A percentile compares a stretch with the other conserved stretches of the same genome.
phyloP scores from a whole-genome alignment of 1,140 invertebrate species.

The Drosophila parabipectinata region DNA sequence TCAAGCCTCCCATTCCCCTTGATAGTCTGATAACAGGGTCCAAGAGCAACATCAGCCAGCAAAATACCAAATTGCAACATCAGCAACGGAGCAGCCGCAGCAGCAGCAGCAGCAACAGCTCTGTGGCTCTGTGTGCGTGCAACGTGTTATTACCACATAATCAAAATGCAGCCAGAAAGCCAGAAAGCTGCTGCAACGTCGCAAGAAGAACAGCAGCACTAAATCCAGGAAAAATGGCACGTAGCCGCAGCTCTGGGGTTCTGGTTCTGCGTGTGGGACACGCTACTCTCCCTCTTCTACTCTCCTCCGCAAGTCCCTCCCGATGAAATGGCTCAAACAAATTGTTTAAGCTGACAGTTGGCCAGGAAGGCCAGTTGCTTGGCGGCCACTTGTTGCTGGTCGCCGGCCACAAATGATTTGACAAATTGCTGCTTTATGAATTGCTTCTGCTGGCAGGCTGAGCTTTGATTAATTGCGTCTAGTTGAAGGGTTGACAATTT shows the following conservation, averaged over 20 bases:
- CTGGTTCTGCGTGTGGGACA: slow-evolving; percentile 55
- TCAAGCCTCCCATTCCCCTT: neutral
- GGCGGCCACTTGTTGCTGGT: slow-evolving; percentile 37
- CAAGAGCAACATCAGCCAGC: slow-evolving; percentile 30
- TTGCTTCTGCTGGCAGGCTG: slow-evolving; percentile 37
- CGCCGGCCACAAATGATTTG: slow-evolving; percentile 63
- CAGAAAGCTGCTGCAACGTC: slow-evolving; percentile 26
- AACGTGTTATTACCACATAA: slow-evolving; percentile 80
- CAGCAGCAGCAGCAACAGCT: slow-evolving; percentile 21
- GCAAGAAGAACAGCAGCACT: slow-evolving; percentile 9
- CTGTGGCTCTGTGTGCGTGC: slow-evolving; percentile 66
- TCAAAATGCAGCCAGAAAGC: slow-evolving; percentile 70
- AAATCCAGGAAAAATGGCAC: slow-evolving; percentile 51
- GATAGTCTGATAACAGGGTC: slow-evolving; percentile 68
- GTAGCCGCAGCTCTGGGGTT: slow-evolving; percentile 45
- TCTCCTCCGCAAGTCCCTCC: neutral
- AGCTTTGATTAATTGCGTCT: slow-evolving; percentile 66
- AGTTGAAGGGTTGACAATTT: slow-evolving; percentile 75
- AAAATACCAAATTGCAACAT: slow-evolving; percentile 60
- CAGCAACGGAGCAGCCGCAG: neutral
- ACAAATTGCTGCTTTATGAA: slow-evolving; percentile 81
- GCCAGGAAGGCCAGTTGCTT: slow-evolving; percentile 38
- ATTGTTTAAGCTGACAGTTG: slow-evolving; percentile 80
- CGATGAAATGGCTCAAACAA: slow-evolving; percentile 76
- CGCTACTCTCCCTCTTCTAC: slow-evolving; percentile 27